Conservation (phyloP, 2,888 invertebrate genomes). For the Morpho achilles region DNA sequence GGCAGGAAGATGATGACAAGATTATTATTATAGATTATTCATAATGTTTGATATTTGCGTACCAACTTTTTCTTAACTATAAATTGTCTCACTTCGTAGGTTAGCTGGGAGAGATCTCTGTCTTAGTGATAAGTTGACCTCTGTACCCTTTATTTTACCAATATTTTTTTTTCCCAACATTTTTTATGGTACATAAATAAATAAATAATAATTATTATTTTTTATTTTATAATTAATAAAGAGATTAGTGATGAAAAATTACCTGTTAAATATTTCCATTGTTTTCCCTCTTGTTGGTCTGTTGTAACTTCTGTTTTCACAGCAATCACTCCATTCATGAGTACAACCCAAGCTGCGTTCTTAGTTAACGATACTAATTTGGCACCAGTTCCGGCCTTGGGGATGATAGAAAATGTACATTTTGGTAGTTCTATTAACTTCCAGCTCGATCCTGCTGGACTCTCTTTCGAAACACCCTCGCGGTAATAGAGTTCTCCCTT, state of each 20-base stretch:
- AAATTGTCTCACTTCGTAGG: too few relatives aligned
- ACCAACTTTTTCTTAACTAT: too few relatives aligned
- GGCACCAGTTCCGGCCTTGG: constrained; percentile 66
- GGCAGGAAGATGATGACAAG: too few relatives aligned
- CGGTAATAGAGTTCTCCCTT: constrained; percentile 92
- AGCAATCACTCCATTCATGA: constrained; percentile 84
- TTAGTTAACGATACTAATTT: constrained; percentile 87
- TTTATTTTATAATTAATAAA: too few relatives aligned
- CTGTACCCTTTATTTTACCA: too few relatives aligned
- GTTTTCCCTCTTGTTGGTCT: constrained; percentile 89
- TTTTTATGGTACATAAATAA: too few relatives aligned
- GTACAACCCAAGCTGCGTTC: constrained; percentile 89
- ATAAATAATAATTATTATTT: too few relatives aligned
- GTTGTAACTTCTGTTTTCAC: constrained; percentile 88
- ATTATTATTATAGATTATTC: too few relatives aligned
- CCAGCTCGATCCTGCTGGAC: constrained; percentile 85
- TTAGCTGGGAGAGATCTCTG: too few relatives aligned
- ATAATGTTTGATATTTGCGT: too few relatives aligned
- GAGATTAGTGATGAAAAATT: constrained; percentile 12
- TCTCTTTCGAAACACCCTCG: constrained; percentile 84
- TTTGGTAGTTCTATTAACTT: constrained; percentile 85
- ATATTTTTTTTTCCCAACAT: too few relatives aligned
- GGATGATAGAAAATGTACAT: constrained; percentile 45
- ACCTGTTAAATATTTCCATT: constrained; percentile 85
- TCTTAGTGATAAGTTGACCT: too few relatives aligned